A percentile compares a stretch with the other conserved stretches of the same genome.
Conservation (phyloP, 2,888 invertebrate species). For the Melanchra persicariae region DNA sequence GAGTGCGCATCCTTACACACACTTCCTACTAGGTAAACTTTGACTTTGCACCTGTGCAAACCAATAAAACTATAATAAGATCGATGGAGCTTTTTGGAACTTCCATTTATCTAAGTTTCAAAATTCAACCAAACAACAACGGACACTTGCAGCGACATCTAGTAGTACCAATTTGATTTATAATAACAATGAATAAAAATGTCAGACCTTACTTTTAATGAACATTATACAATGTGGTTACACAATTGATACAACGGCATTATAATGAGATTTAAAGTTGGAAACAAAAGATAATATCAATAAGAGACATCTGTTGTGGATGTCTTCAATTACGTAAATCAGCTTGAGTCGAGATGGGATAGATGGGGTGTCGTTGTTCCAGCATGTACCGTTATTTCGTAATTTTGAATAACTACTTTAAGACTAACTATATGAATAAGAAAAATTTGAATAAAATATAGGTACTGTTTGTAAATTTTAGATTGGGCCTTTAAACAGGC, state of each 20-base stretch:
- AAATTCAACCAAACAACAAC: conserved; percentile 3
- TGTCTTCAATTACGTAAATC: conserved; percentile 24
- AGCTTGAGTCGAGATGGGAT: conserved; percentile 7
- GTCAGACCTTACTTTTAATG: not conserved
- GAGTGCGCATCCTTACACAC: not conserved
- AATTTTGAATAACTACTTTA: conserved; percentile 9
- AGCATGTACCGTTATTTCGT: conserved; percentile 6
- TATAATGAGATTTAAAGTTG: not conserved
- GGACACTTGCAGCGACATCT: conserved; percentile 48
- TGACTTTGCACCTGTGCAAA: conserved; percentile 5
- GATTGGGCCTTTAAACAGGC: not conserved
- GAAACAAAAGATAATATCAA: conserved; percentile 1
- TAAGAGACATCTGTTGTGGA: conserved; percentile 56
- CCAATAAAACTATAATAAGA: not conserved
- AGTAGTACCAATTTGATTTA: conserved; percentile 23
- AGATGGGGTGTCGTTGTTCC: not conserved
- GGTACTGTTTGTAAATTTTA: not conserved
- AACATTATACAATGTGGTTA: not conserved
- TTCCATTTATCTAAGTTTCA: not conserved
- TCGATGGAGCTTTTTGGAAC: not conserved
- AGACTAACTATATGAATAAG: not conserved
- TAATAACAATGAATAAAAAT: not conserved
- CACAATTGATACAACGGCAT: not conserved
- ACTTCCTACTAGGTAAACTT: conserved; percentile 4
- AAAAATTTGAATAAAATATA: conserved; percentile 7